Evolutionary conservation across 2,888 invertebrate species (phyloP).

Genomic region (Melitaea athalia): DNA sequence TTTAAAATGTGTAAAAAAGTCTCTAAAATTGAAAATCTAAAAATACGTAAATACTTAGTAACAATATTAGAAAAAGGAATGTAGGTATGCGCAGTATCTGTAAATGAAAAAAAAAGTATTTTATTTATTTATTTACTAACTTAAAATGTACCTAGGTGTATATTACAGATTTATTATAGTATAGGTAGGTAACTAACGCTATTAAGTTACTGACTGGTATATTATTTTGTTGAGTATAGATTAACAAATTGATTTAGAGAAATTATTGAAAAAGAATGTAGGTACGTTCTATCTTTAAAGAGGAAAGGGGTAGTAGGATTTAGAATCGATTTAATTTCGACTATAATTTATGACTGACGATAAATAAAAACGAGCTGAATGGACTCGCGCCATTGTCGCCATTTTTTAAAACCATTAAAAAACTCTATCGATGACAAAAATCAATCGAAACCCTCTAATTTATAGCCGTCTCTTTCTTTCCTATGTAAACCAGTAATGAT

Average conservation of each 20-base stretch:
- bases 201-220: slow-evolving; percentile 12
- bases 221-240: slow-evolving; percentile 33
- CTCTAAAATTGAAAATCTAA: too few species aligned
- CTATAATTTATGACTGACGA: slow-evolving; percentile 75
- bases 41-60: too few species aligned
- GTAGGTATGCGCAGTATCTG: too few species aligned
- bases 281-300: slow-evolving; percentile 54
- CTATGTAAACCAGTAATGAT: slow-evolving; percentile 42
- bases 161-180: too few species aligned
- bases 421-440: slow-evolving; percentile 71
- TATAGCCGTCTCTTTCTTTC: slow-evolving; percentile 59
- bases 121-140: too few species aligned
- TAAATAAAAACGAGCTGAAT: slow-evolving; percentile 71
- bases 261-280: slow-evolving; percentile 66
- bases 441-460: slow-evolving; percentile 56
- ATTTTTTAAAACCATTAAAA: slow-evolving; percentile 80
- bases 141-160: too few species aligned
- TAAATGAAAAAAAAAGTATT: too few species aligned
- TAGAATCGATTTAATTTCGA: slow-evolving; percentile 75
- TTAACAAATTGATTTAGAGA: slow-evolving; percentile 65
- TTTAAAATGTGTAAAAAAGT: too few species aligned
- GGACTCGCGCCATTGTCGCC: slow-evolving; percentile 72
- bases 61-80: too few species aligned
- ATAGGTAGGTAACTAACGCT: neutral
- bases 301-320: slow-evolving; percentile 64